These are phyloP conservation scores for Mesoclemmys tuberculata DNA, from an alignment of 2,113 vertebrate species.

Conservation along the genomic window DNA sequence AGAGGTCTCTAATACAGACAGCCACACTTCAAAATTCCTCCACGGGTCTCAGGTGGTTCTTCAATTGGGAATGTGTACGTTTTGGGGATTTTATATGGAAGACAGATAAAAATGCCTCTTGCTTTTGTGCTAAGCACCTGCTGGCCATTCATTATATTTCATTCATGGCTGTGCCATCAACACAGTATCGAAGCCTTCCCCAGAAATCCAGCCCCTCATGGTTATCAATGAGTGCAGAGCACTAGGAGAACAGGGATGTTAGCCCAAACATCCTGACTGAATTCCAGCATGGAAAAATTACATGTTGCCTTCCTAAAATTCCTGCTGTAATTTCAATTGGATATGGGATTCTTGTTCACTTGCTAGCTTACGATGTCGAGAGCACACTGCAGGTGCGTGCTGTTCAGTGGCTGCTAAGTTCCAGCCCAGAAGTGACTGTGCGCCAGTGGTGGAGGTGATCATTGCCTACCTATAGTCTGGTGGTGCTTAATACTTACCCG, in stretches of 20 bases:
- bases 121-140: not conserved
- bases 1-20: not conserved
- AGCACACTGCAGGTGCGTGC: not conserved
- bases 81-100: not conserved
- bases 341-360: not conserved
- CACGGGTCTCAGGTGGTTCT: not conserved
- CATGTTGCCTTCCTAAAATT: not conserved
- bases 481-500: not conserved
- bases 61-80: not conserved
- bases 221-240: not conserved
- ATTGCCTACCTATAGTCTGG: not conserved
- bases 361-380: not conserved
- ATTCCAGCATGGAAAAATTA: not conserved
- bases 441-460: not conserved
- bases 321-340: not conserved
- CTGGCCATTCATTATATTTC: not conserved
- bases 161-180: not conserved
- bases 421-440: not conserved
- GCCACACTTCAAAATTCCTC: not conserved
- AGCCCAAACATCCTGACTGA: not conserved
- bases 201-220: not conserved
- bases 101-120: not conserved
- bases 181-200: not conserved
- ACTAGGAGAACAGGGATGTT: not conserved
- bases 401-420: not conserved